Evolutionary conservation across 2,113 vertebrate species (phyloP).

Genomic region (Pseudopodoces humilis): DNA sequence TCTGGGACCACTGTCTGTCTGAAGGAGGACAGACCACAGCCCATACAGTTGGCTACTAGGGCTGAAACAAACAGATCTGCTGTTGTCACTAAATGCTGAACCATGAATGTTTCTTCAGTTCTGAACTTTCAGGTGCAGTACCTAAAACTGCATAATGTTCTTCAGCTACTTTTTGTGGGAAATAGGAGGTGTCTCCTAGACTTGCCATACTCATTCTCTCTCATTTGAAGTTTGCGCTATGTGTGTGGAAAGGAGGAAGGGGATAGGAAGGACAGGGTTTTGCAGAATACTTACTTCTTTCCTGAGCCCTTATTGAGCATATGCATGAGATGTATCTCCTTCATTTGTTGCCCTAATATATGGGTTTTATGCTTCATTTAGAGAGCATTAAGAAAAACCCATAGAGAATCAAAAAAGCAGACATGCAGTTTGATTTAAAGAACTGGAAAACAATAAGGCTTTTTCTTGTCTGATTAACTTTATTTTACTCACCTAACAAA

Average conservation of each 20-base stretch:
- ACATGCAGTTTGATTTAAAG: neutral
- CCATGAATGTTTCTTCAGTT: neutral
- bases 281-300: neutral
- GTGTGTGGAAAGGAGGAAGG: neutral
- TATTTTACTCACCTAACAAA: conserved; percentile 47
- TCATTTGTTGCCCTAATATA: neutral
- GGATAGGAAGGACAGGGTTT: neutral
- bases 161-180: neutral
- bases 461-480: conserved; percentile 30
- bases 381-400: neutral
- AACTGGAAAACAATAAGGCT: conserved; percentile 2
- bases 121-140: neutral
- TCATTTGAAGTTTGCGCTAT: neutral
- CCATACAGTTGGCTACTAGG: neutral
- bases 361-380: neutral
- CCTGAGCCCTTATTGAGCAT: neutral
- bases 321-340: neutral
- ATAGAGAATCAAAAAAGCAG: neutral
- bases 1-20: neutral
- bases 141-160: neutral
- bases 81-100: neutral
- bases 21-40: neutral
- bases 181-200: neutral
- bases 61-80: neutral
- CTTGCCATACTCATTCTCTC: neutral